A percentile compares a stretch with the other conserved stretches of the same genome.
These are phyloP conservation scores for Mus musculus DNA, from an alignment of 2,113 vertebrate species.

Conservation along the genomic window GRCm39 chr17:86421001-86421500, in stretches of 20 bases:
- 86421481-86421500: neutral
- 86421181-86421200: neutral
- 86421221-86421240: neutral
- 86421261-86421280: neutral
- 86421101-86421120: neutral
- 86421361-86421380: neutral
- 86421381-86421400: neutral
- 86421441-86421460: neutral
- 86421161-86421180: neutral
- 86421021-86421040: constrained; percentile 31
- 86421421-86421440: neutral
- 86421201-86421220: neutral
- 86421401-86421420: neutral
- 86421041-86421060: neutral
- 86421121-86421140: neutral
- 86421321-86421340: neutral
- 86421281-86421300: neutral
- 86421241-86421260: neutral
- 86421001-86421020: neutral
- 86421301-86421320: neutral
- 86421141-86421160: neutral
- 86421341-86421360: neutral
- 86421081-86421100: neutral
- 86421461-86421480: neutral
- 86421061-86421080: neutral